Percentiles rank a stretch among this genome's conserved stretches.
Conservation (phyloP, 92 coral and sea anemone species). For the Bergia sp. region DNA sequence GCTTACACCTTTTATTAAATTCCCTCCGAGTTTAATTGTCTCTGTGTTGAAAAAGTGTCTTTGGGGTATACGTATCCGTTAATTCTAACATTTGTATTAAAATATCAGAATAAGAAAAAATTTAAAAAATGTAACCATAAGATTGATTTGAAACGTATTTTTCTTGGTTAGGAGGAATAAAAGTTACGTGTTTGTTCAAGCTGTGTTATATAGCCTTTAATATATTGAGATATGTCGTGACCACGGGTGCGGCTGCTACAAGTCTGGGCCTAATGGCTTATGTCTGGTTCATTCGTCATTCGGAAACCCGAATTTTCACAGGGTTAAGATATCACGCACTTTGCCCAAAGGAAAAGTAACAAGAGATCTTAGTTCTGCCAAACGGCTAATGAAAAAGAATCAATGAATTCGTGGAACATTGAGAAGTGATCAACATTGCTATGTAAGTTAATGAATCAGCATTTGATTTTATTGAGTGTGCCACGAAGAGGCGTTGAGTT, state of each 20-base stretch:
- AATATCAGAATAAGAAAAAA: too few relatives aligned
- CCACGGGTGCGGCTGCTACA: not conserved
- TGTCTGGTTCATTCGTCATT: not conserved
- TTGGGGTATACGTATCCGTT: not conserved
- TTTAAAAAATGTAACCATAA: not conserved
- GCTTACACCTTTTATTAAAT: not conserved
- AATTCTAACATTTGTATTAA: not conserved
- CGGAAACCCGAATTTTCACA: not conserved
- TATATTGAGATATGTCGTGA: not conserved
- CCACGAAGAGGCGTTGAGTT: not conserved
- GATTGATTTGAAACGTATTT: not conserved
- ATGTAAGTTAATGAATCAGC: not conserved
- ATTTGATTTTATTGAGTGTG: not conserved
- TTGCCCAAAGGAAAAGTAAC: not conserved
- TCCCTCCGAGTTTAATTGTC: not conserved
- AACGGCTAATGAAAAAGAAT: not conserved
- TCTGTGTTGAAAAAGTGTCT: too few relatives aligned
- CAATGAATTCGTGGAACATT: not conserved
- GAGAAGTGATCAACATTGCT: not conserved
- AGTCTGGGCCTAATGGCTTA: not conserved
- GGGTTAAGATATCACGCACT: conserved; percentile 6
- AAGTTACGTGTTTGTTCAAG: too few relatives aligned
- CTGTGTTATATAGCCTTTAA: not conserved
- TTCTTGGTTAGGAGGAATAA: not conserved
- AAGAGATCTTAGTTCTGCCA: not conserved